Base-by-base conservation (phyloP, 1,140 invertebrate species). In the Sycophaga agraensis region DNA sequence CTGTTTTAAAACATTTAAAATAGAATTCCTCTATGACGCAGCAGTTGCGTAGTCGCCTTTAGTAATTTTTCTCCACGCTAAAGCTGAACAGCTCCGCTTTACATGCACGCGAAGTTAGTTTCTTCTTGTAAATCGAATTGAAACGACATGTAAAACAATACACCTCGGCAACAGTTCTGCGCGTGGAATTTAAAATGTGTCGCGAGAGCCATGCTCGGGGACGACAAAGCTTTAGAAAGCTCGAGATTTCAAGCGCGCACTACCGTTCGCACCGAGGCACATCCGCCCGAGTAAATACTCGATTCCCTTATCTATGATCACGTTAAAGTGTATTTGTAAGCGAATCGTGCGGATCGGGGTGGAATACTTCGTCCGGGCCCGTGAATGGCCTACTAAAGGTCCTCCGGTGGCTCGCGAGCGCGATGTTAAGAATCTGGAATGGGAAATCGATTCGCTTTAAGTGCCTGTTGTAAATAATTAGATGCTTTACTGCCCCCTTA, bases 391-490 rank as follows among this genome's bases (percentile, higher is more conserved):
- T 46, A 45, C 12, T 37, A 39, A 46, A 54, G 31, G 26, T 35
- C 17, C 16, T 24, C 16, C 28, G 5, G n/a, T n/a, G n/a, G n/a
- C n/a, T n/a, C n/a, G n/a, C n/a, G 14, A 50, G 28, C 9, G 46
- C n/a, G 5, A 21, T 12, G 35, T 43, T 50, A 42, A 50, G 46
- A 40, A 59, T 45, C 35, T 7, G 0, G 34, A 59, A 59, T 31
- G 35, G 49, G 39, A 59, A 59, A 59, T 59, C 58, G 48, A 59
- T 51, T 45, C 16, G 6, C n/a, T 45, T 2, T 45, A 39, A 45
- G 40, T 51, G 16, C 39, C 49, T 43, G 22, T 24, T 45, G 49
- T 51, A 59, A 59, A 59, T 59, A 59, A 59, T 59, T 59, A 45
- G 16, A 24, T 26, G 24, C 35, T 40, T 50, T 40, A 34, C 45